Conservation (phyloP, 2,888 invertebrate genomes). For the Apamea crenata region DNA sequence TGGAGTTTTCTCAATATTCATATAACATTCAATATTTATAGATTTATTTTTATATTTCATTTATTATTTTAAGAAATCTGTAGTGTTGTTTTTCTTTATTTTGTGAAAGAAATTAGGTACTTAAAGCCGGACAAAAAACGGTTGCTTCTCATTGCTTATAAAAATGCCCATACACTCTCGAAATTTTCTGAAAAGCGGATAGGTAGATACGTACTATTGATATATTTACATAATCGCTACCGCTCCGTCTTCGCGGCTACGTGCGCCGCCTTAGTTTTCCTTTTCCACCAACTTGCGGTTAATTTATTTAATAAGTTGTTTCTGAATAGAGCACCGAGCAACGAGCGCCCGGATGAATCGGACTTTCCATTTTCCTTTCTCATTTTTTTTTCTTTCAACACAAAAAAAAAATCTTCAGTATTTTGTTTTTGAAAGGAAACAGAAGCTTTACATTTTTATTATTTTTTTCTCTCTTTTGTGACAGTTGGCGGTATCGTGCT, state of each 20-base stretch:
- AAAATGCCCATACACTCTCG: neutral
- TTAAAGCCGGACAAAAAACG: neutral
- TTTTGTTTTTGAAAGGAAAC: slow-evolving; percentile 74
- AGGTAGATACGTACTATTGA: neutral
- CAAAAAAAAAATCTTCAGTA: slow-evolving; percentile 71
- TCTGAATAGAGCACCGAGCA: slow-evolving; percentile 84
- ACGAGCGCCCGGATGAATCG: slow-evolving; percentile 82
- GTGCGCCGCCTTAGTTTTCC: slow-evolving; percentile 82
- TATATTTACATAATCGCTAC: slow-evolving; percentile 49
- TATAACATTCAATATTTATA: no score
- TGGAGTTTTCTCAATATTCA: no score
- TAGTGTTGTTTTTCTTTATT: no score
- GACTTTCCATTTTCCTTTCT: slow-evolving; percentile 83
- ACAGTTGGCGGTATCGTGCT: slow-evolving; percentile 69
- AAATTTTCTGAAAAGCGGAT: neutral
- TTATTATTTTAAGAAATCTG: no score
- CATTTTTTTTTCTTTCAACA: slow-evolving; percentile 62
- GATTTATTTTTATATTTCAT: no score
- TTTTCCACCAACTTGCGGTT: slow-evolving; percentile 87
- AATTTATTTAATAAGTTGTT: slow-evolving; percentile 90
- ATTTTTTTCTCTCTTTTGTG: slow-evolving; percentile 70
- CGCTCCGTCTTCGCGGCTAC: slow-evolving; percentile 37
- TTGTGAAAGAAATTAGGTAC: neutral
- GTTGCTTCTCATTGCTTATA: neutral
- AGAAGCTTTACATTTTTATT: slow-evolving; percentile 68